Conservation (phyloP, 2,797 vertebrate species). For the Hirundo rustica region DNA sequence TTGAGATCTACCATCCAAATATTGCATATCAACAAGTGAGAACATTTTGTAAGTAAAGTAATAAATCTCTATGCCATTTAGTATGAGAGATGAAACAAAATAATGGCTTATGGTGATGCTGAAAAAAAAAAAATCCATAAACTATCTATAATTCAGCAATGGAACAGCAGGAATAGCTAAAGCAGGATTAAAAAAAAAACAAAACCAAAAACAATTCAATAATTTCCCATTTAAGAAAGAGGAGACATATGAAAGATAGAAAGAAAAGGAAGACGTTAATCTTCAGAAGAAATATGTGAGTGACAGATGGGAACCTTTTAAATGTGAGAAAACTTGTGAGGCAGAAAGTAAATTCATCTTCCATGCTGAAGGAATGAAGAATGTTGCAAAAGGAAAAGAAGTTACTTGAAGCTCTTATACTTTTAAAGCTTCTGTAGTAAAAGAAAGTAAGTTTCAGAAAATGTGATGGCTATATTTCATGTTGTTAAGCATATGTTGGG, state of each 20-base stretch:
- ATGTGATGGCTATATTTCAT: not conserved
- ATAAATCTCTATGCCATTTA: slow-evolving; percentile 13
- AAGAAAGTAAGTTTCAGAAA: not conserved
- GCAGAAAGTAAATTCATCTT: slow-evolving; percentile 29
- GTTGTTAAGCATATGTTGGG: not conserved
- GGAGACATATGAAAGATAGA: not conserved
- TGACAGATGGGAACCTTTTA: slow-evolving; percentile 44
- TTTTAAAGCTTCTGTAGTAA: not conserved
- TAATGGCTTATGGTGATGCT: not conserved
- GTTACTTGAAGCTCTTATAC: not conserved
- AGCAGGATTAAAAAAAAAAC: slow-evolving; percentile 14
- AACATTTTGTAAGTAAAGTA: not conserved
- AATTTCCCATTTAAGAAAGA: slow-evolving; percentile 37
- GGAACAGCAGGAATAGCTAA: slow-evolving; percentile 28
- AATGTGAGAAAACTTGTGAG: slow-evolving; percentile 21
- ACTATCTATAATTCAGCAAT: slow-evolving; percentile 49
- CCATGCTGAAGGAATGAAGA: not conserved
- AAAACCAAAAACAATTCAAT: slow-evolving; percentile 40
- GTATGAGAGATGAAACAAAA: slow-evolving; percentile 27
- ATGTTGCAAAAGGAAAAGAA: not conserved
- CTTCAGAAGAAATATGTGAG: slow-evolving; percentile 1
- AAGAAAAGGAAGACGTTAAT: not conserved
- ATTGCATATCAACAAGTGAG: not conserved
- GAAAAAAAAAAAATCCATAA: slow-evolving; percentile 34
- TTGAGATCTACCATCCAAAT: not conserved